phyloP scores from a whole-genome alignment of 2,113 vertebrate species.

The Xenus cinereus region DNA sequence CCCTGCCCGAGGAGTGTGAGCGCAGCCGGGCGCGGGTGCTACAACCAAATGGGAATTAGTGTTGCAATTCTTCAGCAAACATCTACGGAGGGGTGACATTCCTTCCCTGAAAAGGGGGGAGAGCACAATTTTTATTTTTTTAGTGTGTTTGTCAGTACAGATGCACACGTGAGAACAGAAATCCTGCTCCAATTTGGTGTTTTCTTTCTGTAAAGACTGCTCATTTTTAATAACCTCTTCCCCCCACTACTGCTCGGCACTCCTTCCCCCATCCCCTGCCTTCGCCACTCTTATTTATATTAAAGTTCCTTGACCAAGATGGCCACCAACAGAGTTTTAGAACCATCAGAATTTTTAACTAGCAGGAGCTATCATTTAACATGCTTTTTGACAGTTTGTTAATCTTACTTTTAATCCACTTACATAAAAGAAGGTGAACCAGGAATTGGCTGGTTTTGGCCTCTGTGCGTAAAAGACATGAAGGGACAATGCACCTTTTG shows the following conservation, averaged over 20 bases:
- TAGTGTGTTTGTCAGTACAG: background rate
- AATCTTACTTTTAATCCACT: slow-evolving; percentile 70
- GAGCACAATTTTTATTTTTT: background rate
- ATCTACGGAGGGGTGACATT: background rate
- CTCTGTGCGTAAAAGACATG: slow-evolving; percentile 1
- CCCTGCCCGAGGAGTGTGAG: no score
- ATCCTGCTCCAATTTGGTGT: background rate
- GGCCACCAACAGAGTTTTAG: slow-evolving; percentile 68
- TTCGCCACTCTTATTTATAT: slow-evolving; percentile 22
- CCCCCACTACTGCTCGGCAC: background rate
- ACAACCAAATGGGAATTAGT: background rate
- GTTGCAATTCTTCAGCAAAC: background rate
- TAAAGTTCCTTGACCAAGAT: slow-evolving; percentile 55
- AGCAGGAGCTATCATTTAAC: slow-evolving; percentile 50
- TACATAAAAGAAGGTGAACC: slow-evolving; percentile 61
- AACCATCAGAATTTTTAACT: slow-evolving; percentile 54
- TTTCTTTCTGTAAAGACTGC: background rate
- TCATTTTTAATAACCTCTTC: background rate
- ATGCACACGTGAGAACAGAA: background rate
- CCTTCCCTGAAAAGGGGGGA: background rate
- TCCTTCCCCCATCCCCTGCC: slow-evolving; percentile 1
- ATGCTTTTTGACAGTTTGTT: slow-evolving; percentile 62
- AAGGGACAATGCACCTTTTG: slow-evolving; percentile 53
- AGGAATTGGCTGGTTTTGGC: slow-evolving; percentile 6
- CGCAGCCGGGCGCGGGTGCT: no score